A percentile compares a stretch with the other conserved stretches of the same genome.
These are phyloP conservation scores for Poecile montanus DNA, from an alignment of 2,797 vertebrate genomes.

Conservation along the genomic window DNA sequence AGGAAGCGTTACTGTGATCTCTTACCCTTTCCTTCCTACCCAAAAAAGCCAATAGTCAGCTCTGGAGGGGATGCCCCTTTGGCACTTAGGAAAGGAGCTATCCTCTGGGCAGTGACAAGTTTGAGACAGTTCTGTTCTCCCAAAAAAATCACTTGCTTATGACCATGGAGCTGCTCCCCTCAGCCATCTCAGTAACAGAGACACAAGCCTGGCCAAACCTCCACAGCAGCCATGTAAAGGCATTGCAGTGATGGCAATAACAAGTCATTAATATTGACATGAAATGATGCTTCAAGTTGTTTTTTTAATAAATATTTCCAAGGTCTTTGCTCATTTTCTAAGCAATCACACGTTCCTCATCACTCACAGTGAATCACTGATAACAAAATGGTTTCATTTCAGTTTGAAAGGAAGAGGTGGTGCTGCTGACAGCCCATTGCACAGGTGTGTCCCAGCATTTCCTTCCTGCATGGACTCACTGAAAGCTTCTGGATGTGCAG, in stretches of 20 bases:
- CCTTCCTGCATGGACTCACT: not conserved
- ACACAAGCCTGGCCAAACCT: not conserved
- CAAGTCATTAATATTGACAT: not conserved
- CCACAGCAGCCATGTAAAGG: not conserved
- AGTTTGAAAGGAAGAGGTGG: not conserved
- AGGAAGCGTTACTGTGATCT: not conserved
- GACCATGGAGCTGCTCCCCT: accelerated
- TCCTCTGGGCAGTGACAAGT: not conserved
- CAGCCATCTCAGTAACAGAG: not conserved
- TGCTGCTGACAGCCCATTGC: not conserved
- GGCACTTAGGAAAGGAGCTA: not conserved
- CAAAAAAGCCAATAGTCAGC: not conserved
- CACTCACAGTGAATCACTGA: not conserved
- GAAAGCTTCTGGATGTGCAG: not conserved
- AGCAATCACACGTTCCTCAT: not conserved
- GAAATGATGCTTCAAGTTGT: not conserved
- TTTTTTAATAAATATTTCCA: not conserved
- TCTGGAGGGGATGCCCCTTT: not conserved
- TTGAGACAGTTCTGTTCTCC: not conserved
- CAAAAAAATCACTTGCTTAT: not conserved
- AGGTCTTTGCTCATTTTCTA: not conserved
- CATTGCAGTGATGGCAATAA: not conserved
- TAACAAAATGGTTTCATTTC: not conserved
- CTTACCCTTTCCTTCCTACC: not conserved
- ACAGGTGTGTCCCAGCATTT: not conserved